These are phyloP conservation scores for Oncorhynchus masou DNA, from an alignment of 2,113 vertebrate genomes.

Conservation along the genomic window DNA sequence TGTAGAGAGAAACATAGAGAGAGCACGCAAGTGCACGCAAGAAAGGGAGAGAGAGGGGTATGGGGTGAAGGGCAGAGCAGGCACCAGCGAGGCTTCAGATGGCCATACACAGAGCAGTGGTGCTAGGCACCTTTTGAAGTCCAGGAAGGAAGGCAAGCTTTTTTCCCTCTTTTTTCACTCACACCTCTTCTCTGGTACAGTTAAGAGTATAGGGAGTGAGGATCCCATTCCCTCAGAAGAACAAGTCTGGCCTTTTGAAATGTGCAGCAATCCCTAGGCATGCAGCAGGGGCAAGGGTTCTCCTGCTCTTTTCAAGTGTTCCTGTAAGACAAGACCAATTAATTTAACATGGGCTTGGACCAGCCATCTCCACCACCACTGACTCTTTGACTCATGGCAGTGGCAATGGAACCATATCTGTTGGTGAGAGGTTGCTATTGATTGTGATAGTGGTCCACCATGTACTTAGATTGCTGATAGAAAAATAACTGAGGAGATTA, in stretches of 20 bases:
- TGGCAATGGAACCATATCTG: no score
- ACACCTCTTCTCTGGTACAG: conserved; percentile 37
- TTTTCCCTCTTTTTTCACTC: conserved; percentile 27
- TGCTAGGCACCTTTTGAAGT: conserved; percentile 75
- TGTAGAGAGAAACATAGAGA: no score
- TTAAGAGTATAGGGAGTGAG: conserved; percentile 45
- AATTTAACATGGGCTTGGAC: conserved; percentile 12
- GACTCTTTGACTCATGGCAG: background rate
- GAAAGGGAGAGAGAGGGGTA: background rate
- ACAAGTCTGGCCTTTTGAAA: conserved; percentile 73
- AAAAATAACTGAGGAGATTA: background rate
- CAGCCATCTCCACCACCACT: background rate
- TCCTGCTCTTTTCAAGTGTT: conserved; percentile 58
- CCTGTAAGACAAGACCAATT: conserved; percentile 24
- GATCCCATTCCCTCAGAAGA: conserved; percentile 67
- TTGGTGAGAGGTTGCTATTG: no score
- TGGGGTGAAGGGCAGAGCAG: background rate
- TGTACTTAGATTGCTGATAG: background rate
- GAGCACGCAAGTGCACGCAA: no score
- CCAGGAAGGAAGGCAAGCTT: conserved; percentile 69
- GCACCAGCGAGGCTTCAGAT: conserved; percentile 56
- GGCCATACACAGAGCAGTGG: conserved; percentile 59
- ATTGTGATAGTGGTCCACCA: no score
- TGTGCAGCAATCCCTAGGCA: conserved; percentile 51
- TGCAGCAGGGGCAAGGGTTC: conserved; percentile 46